Base-by-base conservation (phyloP, 2,888 invertebrate species). In the Hesperia comma region DNA sequence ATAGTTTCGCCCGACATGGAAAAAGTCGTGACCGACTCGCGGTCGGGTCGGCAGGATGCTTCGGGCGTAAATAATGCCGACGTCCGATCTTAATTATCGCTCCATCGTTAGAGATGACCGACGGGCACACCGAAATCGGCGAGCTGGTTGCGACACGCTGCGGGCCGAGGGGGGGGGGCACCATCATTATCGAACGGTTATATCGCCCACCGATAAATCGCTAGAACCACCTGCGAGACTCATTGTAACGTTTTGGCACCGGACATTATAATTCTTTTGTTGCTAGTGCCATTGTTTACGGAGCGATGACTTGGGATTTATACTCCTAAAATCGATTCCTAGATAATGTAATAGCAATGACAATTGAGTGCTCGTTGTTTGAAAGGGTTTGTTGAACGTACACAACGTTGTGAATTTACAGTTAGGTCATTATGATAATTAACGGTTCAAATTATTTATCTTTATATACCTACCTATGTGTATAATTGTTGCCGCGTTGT, bases 71-170 rank as follows among this genome's bases (percentile, higher is more conserved):
- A 90, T 92, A 91, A 89, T 90, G 84, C 87, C 83, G 85, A 84
- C 84, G 88, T 85, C 90, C 84, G 83, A 90, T 90, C 90, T 91
- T 92, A 92, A 92, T 91, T 92, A 92, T 91, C 91, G 87, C 83
- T 83, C 87, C 85, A 92, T 92, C 91, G 89, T 90, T 90, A 90
- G 90, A 89, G 87, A 90, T 89, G 88, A 90, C 88, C 89, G 87
- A 87, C 74, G 72, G 72, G 72, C 79, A 80, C 66, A 71, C 87
- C 87, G 84, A 88, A 90, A 88, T 87, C 88, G 82, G 87, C 86
- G 84, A 85, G 79, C 75, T 76, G 78, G 81, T 88, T 87, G 88
- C 89, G 88, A 88, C 89, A 88, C 81, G 80, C 82, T 76, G 70
- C 79, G 79, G 33, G 40, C 63, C 33, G 43, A 37, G 63, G 56